Percentiles rank a stretch among this genome's conserved stretches.
Evolutionary conservation across 2,797 vertebrate species (phyloP).

Genomic region (Lophotriccus pileatus): DNA sequence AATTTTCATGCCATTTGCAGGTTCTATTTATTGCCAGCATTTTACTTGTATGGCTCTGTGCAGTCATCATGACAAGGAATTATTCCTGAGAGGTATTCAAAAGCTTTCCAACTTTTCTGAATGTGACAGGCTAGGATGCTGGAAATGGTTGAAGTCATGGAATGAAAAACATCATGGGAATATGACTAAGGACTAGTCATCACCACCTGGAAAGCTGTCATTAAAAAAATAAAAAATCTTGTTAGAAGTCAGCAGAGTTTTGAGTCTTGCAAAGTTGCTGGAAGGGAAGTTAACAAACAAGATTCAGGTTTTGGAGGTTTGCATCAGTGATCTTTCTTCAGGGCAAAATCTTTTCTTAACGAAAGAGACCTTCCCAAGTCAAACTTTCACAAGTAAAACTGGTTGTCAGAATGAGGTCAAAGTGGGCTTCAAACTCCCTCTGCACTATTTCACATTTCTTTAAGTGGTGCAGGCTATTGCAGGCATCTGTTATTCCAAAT

Average conservation of each 20-base stretch:
- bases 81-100: conserved; percentile 2
- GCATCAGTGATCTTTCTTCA: not conserved
- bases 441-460: not conserved
- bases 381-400: not conserved
- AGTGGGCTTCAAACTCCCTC: not conserved
- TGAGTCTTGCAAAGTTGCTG: not conserved
- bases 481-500: not conserved
- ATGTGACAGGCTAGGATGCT: conserved; percentile 10
- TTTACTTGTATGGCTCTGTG: not conserved
- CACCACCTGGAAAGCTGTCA: conserved; percentile 47
- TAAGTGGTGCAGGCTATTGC: not conserved
- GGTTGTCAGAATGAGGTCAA: not conserved
- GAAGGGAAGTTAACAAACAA: not conserved
- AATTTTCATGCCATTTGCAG: not conserved
- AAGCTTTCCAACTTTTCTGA: conserved; percentile 23
- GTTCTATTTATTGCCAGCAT: not conserved
- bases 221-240: not conserved
- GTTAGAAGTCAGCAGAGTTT: not conserved
- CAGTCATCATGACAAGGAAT: conserved; percentile 24
- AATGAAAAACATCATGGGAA: conserved; percentile 32
- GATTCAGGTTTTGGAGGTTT: not conserved
- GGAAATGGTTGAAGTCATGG: conserved; percentile 37
- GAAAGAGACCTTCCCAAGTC: not conserved
- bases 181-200: conserved; percentile 55
- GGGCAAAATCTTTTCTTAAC: not conserved